Base-by-base conservation (phyloP, 2,888 invertebrate genomes). In the Orchestes rusci region DNA sequence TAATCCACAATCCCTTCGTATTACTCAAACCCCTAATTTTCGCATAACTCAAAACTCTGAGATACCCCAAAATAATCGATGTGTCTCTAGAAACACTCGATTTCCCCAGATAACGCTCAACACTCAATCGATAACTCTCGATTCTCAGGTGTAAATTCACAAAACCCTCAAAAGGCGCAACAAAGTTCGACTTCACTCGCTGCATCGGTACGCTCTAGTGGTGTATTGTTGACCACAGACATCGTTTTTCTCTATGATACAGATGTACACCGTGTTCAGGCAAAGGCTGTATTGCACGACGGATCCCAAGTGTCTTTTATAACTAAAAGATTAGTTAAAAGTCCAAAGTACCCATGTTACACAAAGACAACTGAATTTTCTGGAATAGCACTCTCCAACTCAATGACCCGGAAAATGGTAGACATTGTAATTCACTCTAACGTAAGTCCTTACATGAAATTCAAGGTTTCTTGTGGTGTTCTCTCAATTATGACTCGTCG, bases 221-320 rank as follows among this genome's bases (percentile, higher is more conserved):
- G n/a, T 12, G 40, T 50, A 17, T 29, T 50, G 7, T 39, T 46
- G 30, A 30, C 46, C 4, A 50, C 50, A 12, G 50, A 43, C 2
- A 16, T 16, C 5, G 38, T 50, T 4, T 39, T 23, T 4, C 19
- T 50, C 5, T 43, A 35, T 32, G 12, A 39, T 13, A 13, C 12
- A 12, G n/a, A 31, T n/a, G 32, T 36, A 8, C 10, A 43, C 3
- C 7, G 15, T 13, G 19, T 47, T 3, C n/a, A 16, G 10, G 50
- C 31, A 15, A 27, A 20, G 16, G 50, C 44, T 5, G 20, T 50
- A n/a, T 19, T 50, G 31, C 45, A 50, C 35, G 32, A 20, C 18
- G 50, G 43, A 3, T 45, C 3, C 29, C 39, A 51, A 43, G 43
- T 37, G 3, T 46, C 50, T 2, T 50, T 46, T 33, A 50, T 50